Conservation (phyloP, 2,797 vertebrate species). For the Danio kyathit region DNA sequence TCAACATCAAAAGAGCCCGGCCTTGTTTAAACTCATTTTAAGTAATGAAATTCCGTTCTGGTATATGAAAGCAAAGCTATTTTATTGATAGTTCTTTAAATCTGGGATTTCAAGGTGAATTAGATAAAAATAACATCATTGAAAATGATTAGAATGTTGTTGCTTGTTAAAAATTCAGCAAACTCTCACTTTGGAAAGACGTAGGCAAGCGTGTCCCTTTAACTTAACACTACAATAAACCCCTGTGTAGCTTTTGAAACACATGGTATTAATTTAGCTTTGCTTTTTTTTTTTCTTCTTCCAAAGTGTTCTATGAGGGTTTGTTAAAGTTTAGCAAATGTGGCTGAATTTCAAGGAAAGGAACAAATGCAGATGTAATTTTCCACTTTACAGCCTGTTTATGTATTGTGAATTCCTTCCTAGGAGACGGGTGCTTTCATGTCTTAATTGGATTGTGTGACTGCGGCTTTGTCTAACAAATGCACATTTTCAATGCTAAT, state of each 20-base stretch:
- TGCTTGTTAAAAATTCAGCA: slow-evolving; percentile 19
- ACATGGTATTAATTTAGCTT: slow-evolving; percentile 60
- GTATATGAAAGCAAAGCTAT: not conserved
- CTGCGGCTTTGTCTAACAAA: slow-evolving; percentile 66
- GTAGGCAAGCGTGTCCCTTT: not conserved
- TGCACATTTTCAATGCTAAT: slow-evolving; percentile 62
- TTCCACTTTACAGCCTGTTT: slow-evolving; percentile 73
- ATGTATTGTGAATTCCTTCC: slow-evolving; percentile 71
- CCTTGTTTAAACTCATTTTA: slow-evolving; percentile 36
- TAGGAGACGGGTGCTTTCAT: slow-evolving; percentile 65
- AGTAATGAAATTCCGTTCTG: not conserved
- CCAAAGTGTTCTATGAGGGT: slow-evolving; percentile 48
- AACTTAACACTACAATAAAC: slow-evolving; percentile 32
- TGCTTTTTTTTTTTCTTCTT: slow-evolving; percentile 25
- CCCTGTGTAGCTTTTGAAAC: slow-evolving; percentile 48
- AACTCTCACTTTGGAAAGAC: slow-evolving; percentile 29
- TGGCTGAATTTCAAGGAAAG: slow-evolving; percentile 59
- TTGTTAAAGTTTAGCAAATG: slow-evolving; percentile 69
- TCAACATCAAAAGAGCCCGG: slow-evolving; percentile 51
- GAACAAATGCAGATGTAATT: slow-evolving; percentile 69
- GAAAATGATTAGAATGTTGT: slow-evolving; percentile 6
- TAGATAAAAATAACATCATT: not conserved
- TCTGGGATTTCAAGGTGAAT: not conserved
- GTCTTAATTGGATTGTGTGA: slow-evolving; percentile 73
- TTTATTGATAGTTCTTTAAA: not conserved